Percentiles rank a stretch among this genome's conserved stretches.
These are phyloP conservation scores for Cantharis flavilabris DNA, from an alignment of 2,888 invertebrate genomes.

Conservation along the genomic window DNA sequence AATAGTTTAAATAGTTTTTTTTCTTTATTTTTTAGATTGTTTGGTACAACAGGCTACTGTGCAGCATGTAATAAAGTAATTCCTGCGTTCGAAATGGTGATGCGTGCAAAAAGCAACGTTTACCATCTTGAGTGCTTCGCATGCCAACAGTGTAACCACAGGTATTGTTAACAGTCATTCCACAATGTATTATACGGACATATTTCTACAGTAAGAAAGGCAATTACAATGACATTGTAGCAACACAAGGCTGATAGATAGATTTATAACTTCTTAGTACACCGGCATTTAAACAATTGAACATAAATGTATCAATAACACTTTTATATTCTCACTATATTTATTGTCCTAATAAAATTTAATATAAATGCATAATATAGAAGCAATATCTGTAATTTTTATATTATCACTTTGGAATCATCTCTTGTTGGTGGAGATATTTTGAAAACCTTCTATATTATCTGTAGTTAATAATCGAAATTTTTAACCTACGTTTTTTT, in stretches of 20 bases:
- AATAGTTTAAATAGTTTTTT: background rate
- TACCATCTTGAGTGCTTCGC: slow-evolving; percentile 95
- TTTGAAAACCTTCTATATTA: background rate
- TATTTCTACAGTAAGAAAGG: slow-evolving; percentile 32
- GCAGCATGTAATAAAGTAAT: slow-evolving; percentile 92
- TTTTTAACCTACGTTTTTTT: slow-evolving; percentile 5
- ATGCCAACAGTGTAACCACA: slow-evolving; percentile 93
- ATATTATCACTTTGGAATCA: background rate
- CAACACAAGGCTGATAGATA: slow-evolving; percentile 23
- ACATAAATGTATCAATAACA: slow-evolving; percentile 1
- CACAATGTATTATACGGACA: slow-evolving; percentile 18
- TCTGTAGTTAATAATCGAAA: background rate
- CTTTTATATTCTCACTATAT: background rate
- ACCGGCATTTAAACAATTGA: slow-evolving; percentile 15
- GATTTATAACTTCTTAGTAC: slow-evolving; percentile 18
- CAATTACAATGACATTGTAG: slow-evolving; percentile 39
- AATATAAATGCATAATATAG: background rate
- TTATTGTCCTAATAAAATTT: background rate
- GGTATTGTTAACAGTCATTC: slow-evolving; percentile 60
- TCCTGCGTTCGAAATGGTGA: slow-evolving; percentile 94
- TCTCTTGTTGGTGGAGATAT: too few relatives aligned
- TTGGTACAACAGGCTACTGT: slow-evolving; percentile 88
- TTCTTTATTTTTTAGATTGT: slow-evolving; percentile 66
- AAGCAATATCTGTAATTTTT: background rate
- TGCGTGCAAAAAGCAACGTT: slow-evolving; percentile 90